Percentiles rank a stretch among this genome's conserved stretches.
phyloP scores from a whole-genome alignment of 1,140 invertebrate species.

The Drosophila biarmipes region DNA sequence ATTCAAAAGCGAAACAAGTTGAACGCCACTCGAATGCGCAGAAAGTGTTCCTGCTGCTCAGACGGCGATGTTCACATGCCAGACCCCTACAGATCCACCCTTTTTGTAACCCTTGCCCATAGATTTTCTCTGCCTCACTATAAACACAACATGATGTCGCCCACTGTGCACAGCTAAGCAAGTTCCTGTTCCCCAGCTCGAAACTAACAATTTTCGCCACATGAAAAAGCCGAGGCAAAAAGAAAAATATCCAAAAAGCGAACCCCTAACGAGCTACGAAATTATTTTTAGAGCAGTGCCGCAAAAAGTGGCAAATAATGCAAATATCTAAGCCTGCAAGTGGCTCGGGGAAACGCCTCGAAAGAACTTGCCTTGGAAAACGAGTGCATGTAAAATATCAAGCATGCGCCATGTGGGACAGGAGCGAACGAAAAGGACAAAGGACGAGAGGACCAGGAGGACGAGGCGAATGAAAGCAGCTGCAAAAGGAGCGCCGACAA shows the following conservation, averaged over 20 bases:
- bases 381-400: slow-evolving; percentile 50
- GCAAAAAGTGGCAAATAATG: slow-evolving; percentile 63
- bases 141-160: slow-evolving; percentile 28
- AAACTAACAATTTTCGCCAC: slow-evolving; percentile 73
- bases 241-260: not conserved
- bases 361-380: slow-evolving; percentile 23
- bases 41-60: slow-evolving; percentile 8
- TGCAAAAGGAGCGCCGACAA: slow-evolving; percentile 74
- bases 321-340: slow-evolving; percentile 64
- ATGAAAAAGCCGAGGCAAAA: slow-evolving; percentile 28
- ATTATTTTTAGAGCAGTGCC: slow-evolving; percentile 50
- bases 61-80: slow-evolving; percentile 20
- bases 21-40: not conserved
- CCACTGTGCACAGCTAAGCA: slow-evolving; percentile 51
- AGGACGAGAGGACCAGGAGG: not conserved
- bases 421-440: slow-evolving; percentile 19
- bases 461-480: slow-evolving; percentile 58
- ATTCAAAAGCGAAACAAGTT: slow-evolving; percentile 46
- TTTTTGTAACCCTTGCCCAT: slow-evolving; percentile 34
- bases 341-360: slow-evolving; percentile 53
- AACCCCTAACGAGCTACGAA: slow-evolving; percentile 31
- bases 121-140: not conserved
- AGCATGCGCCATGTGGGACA: slow-evolving; percentile 63
- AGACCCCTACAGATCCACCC: slow-evolving; percentile 9
- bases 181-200: slow-evolving; percentile 15